These are phyloP conservation scores for Chunga burmeisteri DNA, from an alignment of 2,113 vertebrate genomes.

Conservation along the genomic window DNA sequence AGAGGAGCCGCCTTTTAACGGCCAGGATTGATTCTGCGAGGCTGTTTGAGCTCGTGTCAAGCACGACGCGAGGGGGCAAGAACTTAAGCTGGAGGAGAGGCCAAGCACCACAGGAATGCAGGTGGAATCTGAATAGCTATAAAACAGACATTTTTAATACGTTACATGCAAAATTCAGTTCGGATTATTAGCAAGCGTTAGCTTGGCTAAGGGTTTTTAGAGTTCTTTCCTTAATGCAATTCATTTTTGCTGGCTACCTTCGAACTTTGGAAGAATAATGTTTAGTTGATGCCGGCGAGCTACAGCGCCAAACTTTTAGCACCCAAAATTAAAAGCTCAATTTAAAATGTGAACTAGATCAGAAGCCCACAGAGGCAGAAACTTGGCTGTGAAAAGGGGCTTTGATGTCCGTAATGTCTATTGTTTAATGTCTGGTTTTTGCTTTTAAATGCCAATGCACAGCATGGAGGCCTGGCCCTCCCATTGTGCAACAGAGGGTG, in stretches of 20 bases:
- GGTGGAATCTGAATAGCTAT: background rate
- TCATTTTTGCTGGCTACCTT: background rate
- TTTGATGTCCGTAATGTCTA: background rate
- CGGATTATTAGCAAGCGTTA: background rate
- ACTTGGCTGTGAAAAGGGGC: background rate
- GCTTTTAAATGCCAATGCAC: constrained; percentile 53
- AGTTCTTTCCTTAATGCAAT: background rate
- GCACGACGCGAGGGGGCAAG: background rate
- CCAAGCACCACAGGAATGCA: background rate
- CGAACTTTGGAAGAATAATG: background rate
- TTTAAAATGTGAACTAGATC: background rate
- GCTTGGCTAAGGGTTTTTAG: background rate
- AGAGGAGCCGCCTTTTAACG: constrained; percentile 28
- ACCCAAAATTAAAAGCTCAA: constrained; percentile 35
- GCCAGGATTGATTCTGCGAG: background rate
- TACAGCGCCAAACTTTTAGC: background rate
- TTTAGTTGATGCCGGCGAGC: background rate
- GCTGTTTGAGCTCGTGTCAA: background rate
- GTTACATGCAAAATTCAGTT: background rate
- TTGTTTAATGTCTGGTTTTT: constrained; percentile 43
- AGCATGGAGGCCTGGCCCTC: constrained; percentile 54
- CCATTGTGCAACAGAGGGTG: constrained; percentile 21
- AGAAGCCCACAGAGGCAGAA: background rate
- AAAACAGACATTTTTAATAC: background rate
- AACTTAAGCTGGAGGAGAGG: constrained; percentile 25